Percentiles rank a stretch among this genome's conserved stretches.
Evolutionary conservation across 2,113 vertebrate genomes (phyloP).

Genomic region (Burhinus bistriatus): DNA sequence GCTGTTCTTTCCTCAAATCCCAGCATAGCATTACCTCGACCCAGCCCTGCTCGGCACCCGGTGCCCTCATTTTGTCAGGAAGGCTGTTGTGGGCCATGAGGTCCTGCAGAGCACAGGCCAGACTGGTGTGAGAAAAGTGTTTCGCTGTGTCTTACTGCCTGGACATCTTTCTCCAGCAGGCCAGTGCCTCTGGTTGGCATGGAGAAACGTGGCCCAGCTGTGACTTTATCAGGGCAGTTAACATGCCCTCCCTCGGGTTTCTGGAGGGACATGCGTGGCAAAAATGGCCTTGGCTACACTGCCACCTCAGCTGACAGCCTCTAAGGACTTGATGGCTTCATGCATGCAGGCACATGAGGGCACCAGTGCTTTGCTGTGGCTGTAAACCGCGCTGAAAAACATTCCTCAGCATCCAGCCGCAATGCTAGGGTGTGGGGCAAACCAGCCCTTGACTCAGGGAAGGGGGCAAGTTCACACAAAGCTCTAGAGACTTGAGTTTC

Average conservation of each 20-base stretch:
- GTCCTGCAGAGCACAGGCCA: not conserved
- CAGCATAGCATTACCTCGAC: not conserved
- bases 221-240: no score
- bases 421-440: not conserved
- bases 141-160: not conserved
- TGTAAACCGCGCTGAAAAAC: not conserved
- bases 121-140: not conserved
- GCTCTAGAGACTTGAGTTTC: conserved; percentile 37
- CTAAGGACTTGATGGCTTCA: not conserved
- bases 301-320: not conserved
- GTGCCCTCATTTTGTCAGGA: not conserved
- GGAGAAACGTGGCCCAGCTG: no score
- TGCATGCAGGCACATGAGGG: not conserved
- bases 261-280: no score
- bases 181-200: no score
- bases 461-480: conserved; percentile 29
- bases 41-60: not conserved
- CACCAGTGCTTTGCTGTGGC: conserved; percentile 46
- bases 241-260: no score
- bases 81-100: fast-evolving
- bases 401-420: not conserved
- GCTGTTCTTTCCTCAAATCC: not conserved
- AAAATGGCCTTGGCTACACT: no score
- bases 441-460: not conserved
- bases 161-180: not conserved